Evolutionary conservation across 2,113 vertebrate species (phyloP).

Genomic region (Emydocephalus ijimae): DNA sequence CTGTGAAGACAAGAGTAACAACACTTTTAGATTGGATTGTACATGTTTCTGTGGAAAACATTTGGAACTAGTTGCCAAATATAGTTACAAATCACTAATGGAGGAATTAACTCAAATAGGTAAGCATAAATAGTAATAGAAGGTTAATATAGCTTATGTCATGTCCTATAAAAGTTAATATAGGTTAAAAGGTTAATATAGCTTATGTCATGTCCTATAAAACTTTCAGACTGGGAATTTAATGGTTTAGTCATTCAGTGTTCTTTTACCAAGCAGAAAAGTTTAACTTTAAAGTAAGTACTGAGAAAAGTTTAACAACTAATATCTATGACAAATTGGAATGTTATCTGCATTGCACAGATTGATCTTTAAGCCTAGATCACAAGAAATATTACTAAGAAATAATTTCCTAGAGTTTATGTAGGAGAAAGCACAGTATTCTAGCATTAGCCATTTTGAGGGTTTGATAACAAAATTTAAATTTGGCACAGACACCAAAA

Average conservation of each 20-base stretch:
- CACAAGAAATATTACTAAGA: not conserved
- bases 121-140: not conserved
- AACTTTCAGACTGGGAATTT: not conserved
- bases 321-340: not conserved
- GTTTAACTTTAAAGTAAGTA: not conserved
- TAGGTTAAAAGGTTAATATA: not conserved
- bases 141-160: not conserved
- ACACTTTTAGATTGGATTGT: not conserved
- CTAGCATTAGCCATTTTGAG: not conserved
- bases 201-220: not conserved
- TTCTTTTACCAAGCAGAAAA: not conserved
- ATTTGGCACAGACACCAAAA: not conserved
- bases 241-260: not conserved
- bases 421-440: not conserved
- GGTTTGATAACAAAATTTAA: not conserved
- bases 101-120: not conserved
- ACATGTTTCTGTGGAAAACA: not conserved
- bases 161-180: not conserved
- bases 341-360: not conserved
- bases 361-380: not conserved
- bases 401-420: too few relatives aligned
- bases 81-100: not conserved
- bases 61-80: not conserved
- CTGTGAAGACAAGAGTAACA: not conserved
- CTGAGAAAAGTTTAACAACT: not conserved